Percentiles rank a stretch among this genome's conserved stretches.
phyloP scores from a whole-genome alignment of 2,888 invertebrate genomes.

The Trachelus troglodyta region DNA sequence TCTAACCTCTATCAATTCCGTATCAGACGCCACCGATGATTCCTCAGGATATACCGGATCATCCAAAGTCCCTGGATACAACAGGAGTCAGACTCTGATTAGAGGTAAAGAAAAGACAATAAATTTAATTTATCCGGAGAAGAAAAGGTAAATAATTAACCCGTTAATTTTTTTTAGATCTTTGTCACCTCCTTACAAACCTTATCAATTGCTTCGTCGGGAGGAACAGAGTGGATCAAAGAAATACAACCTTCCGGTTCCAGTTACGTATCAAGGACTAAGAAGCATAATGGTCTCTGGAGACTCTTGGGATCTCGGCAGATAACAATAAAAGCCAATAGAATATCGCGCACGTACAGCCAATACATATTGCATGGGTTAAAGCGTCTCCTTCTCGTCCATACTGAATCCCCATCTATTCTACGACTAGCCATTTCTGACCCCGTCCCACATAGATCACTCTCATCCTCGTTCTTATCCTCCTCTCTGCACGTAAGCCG shows the following conservation, averaged over 20 bases:
- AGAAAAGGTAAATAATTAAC: too few relatives aligned
- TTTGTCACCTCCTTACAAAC: background rate
- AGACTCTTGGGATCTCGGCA: slow-evolving; percentile 15
- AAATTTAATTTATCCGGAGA: too few relatives aligned
- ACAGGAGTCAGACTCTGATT: background rate
- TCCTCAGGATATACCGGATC: background rate
- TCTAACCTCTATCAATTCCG: too few relatives aligned
- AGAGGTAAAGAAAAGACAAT: background rate
- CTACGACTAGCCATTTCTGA: slow-evolving; percentile 12
- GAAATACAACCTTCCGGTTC: background rate
- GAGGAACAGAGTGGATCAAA: slow-evolving; percentile 8
- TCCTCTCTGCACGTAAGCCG: background rate
- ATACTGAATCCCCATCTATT: slow-evolving; percentile 3
- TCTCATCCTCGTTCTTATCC: slow-evolving; percentile 7
- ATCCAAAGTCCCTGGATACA: background rate
- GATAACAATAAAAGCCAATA: slow-evolving; percentile 32
- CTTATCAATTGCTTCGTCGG: background rate
- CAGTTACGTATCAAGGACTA: slow-evolving; percentile 27
- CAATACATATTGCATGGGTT: slow-evolving; percentile 35
- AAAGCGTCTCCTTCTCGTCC: slow-evolving; percentile 18
- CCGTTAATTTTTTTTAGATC: background rate
- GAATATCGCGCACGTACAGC: slow-evolving; percentile 36
- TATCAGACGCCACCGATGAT: background rate
- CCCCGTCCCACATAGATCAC: background rate
- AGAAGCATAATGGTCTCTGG: slow-evolving; percentile 17